Evolutionary conservation across 2,888 invertebrate species (phyloP).

Genomic region (Stramonita haemastoma): DNA sequence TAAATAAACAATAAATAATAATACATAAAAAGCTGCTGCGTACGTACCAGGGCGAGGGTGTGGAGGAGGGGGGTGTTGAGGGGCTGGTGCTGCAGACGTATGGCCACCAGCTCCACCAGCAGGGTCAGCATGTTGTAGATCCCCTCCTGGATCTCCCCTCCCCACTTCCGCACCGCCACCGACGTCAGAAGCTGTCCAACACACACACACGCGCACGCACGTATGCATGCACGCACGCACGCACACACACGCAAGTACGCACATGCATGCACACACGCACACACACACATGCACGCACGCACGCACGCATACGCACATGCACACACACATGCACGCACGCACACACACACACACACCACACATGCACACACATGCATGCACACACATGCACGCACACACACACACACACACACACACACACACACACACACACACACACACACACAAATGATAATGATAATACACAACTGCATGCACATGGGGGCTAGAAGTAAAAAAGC

Average conservation of each 20-base stretch:
- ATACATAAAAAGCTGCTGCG: no score
- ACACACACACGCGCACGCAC: background rate
- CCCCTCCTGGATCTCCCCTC: constrained; percentile 79
- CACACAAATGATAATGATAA: no score
- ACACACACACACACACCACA: no score
- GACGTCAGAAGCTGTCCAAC: constrained; percentile 76
- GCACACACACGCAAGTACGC: background rate
- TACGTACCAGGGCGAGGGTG: constrained; percentile 74
- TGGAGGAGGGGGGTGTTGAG: constrained; percentile 76
- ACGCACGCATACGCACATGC: background rate
- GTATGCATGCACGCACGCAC: background rate
- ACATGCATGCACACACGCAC: background rate
- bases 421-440: no score
- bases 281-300: background rate
- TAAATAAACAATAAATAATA: no score
- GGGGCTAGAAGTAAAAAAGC: no score
- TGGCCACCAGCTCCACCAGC: constrained; percentile 77
- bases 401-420: background rate
- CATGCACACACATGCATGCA: no score
- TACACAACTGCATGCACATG: no score
- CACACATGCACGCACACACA: background rate
- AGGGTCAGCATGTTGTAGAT: constrained; percentile 79
- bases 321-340: background rate
- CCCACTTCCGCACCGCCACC: constrained; percentile 79
- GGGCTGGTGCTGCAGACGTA: constrained; percentile 75